phyloP scores from a whole-genome alignment of 1,140 invertebrate species.

The Trypoxylus dichotomus region DNA sequence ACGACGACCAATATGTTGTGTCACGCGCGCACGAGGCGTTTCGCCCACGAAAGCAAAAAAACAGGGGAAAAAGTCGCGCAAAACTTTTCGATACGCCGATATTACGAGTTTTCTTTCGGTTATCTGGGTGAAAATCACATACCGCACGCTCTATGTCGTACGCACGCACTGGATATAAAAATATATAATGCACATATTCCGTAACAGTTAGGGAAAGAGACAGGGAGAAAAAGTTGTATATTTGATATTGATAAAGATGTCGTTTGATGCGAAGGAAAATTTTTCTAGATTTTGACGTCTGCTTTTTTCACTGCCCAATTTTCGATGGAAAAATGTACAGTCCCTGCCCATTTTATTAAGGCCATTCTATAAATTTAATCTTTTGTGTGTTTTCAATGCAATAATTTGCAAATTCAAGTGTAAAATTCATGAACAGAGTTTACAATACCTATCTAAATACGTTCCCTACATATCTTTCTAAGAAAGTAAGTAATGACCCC shows the following conservation, averaged over 20 bases:
- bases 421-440: too few relatives aligned
- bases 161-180: not conserved
- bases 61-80: not conserved
- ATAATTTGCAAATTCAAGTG: too few relatives aligned
- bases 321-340: not conserved
- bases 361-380: too few relatives aligned
- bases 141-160: not conserved
- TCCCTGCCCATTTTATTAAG: too few relatives aligned
- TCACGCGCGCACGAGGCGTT: not conserved
- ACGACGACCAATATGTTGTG: not conserved
- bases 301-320: not conserved
- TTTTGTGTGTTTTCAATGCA: too few relatives aligned
- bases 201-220: not conserved
- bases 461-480: too few relatives aligned
- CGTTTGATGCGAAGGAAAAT: not conserved
- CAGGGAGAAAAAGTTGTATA: not conserved
- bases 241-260: constrained; percentile 3
- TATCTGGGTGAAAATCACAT: not conserved
- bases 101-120: not conserved
- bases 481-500: too few relatives aligned
- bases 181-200: not conserved
- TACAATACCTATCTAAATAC: too few relatives aligned
- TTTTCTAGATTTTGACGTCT: not conserved
- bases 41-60: not conserved
- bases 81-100: not conserved